phyloP scores from a whole-genome alignment of 2,797 vertebrate genomes.

The Oreochromis mossambicus region DNA sequence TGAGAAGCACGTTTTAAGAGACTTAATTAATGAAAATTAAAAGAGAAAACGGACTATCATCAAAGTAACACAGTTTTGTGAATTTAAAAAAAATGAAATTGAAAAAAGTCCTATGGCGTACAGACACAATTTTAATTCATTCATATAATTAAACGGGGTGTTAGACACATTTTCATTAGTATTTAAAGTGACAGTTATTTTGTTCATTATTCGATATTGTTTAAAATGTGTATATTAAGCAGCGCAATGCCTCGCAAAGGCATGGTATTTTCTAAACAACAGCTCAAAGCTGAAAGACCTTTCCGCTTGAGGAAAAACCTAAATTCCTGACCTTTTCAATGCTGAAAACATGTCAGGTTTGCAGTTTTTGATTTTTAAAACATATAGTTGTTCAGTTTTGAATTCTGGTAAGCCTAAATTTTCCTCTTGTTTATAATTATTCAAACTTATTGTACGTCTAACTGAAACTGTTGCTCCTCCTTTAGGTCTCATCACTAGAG shows the following conservation, averaged over 20 bases:
- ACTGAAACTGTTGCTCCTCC: neutral
- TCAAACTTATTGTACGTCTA: neutral
- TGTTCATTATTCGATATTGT: neutral
- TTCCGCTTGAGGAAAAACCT: neutral
- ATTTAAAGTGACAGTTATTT: neutral
- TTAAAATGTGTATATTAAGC: neutral
- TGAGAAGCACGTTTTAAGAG: neutral
- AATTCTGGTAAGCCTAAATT: rapidly evolving
- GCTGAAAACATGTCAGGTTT: rapidly evolving
- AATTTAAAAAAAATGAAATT: neutral
- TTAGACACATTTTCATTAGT: neutral
- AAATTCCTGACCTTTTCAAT: neutral
- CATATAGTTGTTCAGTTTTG: rapidly evolving
- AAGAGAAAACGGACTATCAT: neutral
- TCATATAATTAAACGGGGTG: neutral
- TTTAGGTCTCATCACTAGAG: conserved; percentile 33
- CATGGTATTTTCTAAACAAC: neutral
- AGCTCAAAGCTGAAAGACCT: neutral
- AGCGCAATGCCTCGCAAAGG: neutral
- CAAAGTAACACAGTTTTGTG: rapidly evolving
- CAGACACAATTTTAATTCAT: neutral
- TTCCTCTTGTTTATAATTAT: neutral
- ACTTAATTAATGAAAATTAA: neutral
- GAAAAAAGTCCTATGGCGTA: neutral
- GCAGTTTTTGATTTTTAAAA: neutral